Evolutionary conservation across 2,797 vertebrate species (phyloP).

Genomic region (Crenichthys baileyi): DNA sequence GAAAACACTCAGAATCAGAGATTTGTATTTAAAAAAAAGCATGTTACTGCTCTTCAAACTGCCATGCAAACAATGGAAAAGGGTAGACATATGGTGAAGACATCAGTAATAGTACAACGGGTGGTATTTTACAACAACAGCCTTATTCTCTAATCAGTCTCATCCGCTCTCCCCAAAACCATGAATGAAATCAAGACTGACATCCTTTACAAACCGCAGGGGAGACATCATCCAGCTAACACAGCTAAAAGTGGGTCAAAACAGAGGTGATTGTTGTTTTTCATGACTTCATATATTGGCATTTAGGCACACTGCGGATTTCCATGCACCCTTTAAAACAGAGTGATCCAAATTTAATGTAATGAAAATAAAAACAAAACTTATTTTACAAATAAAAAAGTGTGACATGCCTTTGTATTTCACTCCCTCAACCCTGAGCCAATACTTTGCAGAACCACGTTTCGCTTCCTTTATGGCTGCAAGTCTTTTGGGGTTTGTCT

Average conservation of each 20-base stretch:
- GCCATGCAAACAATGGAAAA: not conserved
- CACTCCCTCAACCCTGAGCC: no score
- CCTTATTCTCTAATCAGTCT: constrained; percentile 63
- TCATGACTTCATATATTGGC: not conserved
- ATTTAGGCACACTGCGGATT: not conserved
- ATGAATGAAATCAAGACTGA: constrained; percentile 48
- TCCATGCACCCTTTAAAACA: not conserved
- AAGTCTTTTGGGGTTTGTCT: no score
- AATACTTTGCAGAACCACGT: no score
- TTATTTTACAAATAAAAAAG: no score
- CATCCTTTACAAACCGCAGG: constrained; percentile 18
- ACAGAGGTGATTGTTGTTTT: not conserved
- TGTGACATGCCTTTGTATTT: no score
- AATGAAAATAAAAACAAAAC: no score
- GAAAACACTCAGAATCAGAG: not conserved
- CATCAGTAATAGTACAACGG: constrained; percentile 55
- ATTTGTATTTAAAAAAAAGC: not conserved
- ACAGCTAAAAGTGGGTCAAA: constrained; percentile 10
- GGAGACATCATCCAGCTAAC: constrained; percentile 12
- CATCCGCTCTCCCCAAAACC: constrained; percentile 56
- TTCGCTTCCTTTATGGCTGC: no score
- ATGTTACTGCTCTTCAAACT: constrained; percentile 13
- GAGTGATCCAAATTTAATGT: no score
- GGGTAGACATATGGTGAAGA: constrained; percentile 63
- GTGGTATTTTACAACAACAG: constrained; percentile 61